Base-by-base conservation (phyloP, 2,797 vertebrate genomes). In the Tokudaia muenninki region DNA sequence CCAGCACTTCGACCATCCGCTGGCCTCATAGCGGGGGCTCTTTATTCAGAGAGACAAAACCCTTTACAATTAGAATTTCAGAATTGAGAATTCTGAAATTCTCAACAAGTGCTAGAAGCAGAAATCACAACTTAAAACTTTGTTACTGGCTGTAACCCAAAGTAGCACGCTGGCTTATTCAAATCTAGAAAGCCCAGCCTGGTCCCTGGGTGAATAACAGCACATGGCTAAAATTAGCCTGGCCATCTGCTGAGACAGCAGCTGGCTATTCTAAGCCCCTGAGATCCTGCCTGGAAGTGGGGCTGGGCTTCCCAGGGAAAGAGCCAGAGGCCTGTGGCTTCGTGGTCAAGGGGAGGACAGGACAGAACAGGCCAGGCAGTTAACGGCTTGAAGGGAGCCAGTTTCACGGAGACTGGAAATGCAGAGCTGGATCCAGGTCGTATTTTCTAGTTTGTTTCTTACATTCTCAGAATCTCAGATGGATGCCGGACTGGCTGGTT, bases 241-340 rank as follows among this genome's bases (percentile, higher is more conserved):
- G 91, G 92, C 94, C 98, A 97, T 96, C 97, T 97, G 98, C 97
- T 95, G 96, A 97, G 86, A 72, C 96, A 84, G 97, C 96, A 95
- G 92, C 82, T 80, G 84, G 95, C 92, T 97, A 96, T 97, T 97
- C 97, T 95, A 87, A 95, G 94, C 81, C 90, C 90, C 75, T 52
- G 86, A 47, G 90, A 65, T 75, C 82, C 92, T 80, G 88, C 88
- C 74, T 92, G n/a, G 34, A 82, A 81, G 78, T 19, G 31, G 81
- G 79, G 52, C 44, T 17, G 59, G 86, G 50, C 44, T 59, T 52
- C 67, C 29, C 29, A 52, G 81, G 61, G 26, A 44, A n/a, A 44
- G 72, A 17, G 61, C 3, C 16, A 31, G 47, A 82, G 70, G 34
- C 29, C 19, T 79, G 55, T 34, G 24, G 57, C 59, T 50, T 75